These are phyloP conservation scores for Leptosomus discolor DNA, from an alignment of 2,113 vertebrate species.

Conservation along the genomic window DNA sequence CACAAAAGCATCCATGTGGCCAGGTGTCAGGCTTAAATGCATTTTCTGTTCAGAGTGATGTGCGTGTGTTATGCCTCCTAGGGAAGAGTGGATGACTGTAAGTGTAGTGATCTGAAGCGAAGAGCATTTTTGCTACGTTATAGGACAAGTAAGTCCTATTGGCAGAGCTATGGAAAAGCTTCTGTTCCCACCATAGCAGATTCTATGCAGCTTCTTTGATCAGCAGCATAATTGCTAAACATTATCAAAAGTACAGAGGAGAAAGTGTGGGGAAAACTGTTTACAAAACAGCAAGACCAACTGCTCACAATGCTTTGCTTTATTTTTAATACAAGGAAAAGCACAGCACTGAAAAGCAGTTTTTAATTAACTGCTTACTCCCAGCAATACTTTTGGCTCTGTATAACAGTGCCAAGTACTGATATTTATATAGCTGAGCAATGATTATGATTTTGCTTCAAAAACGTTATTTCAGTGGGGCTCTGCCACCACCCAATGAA, in stretches of 20 bases:
- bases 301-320: background rate
- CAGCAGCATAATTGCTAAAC: background rate
- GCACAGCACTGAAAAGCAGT: background rate
- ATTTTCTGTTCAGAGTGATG: background rate
- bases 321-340: constrained; percentile 31
- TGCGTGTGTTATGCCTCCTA: background rate
- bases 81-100: background rate
- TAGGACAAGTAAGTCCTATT: background rate
- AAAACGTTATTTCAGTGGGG: background rate
- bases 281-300: background rate
- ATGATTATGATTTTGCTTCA: background rate
- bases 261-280: background rate
- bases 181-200: background rate
- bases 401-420: background rate
- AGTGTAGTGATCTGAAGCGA: background rate
- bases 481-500: background rate
- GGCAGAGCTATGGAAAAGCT: background rate
- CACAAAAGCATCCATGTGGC: background rate
- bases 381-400: background rate
- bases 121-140: background rate
- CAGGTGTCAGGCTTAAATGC: background rate
- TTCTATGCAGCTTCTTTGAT: background rate
- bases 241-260: background rate
- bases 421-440: constrained; percentile 1
- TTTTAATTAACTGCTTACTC: constrained; percentile 29